Evolutionary conservation across 2,113 vertebrate genomes (phyloP).

Genomic region (Peromyscus leucopus): DNA sequence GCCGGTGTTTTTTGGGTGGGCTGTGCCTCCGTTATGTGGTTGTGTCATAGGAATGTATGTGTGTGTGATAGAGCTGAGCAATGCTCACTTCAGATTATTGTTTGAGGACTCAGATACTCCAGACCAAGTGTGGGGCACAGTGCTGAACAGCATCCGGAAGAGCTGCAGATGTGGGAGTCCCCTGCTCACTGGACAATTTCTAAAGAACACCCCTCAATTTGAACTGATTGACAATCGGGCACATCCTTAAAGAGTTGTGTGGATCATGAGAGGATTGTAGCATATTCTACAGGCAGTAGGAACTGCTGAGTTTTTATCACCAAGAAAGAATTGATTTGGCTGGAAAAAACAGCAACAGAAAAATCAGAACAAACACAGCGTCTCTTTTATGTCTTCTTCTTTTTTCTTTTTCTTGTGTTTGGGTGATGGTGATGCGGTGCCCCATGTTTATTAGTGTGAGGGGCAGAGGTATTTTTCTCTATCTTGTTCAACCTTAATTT

Average conservation of each 20-base stretch:
- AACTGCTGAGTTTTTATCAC: constrained; percentile 55
- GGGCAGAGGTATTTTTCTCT: neutral
- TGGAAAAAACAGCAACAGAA: neutral
- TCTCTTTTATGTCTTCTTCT: neutral
- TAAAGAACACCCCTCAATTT: constrained; percentile 1
- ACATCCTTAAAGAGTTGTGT: constrained; percentile 50
- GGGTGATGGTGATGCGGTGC: neutral
- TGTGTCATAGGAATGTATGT: neutral
- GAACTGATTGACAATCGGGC: neutral
- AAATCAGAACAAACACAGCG: neutral
- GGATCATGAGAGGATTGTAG: neutral
- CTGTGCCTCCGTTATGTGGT: neutral
- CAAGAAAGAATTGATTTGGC: neutral
- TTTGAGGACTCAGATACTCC: neutral
- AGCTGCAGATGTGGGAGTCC: neutral
- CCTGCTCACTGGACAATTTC: constrained; percentile 5
- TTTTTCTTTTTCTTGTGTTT: neutral
- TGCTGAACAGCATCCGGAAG: neutral
- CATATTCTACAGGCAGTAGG: constrained; percentile 9
- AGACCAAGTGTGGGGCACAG: neutral
- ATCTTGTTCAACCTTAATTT: neutral
- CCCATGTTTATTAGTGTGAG: neutral
- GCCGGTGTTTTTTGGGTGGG: neutral
- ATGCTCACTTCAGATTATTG: neutral
- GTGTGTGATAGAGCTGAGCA: neutral